Evolutionary conservation across 2,888 invertebrate genomes (phyloP).

Genomic region (Falcaria lacertinaria): DNA sequence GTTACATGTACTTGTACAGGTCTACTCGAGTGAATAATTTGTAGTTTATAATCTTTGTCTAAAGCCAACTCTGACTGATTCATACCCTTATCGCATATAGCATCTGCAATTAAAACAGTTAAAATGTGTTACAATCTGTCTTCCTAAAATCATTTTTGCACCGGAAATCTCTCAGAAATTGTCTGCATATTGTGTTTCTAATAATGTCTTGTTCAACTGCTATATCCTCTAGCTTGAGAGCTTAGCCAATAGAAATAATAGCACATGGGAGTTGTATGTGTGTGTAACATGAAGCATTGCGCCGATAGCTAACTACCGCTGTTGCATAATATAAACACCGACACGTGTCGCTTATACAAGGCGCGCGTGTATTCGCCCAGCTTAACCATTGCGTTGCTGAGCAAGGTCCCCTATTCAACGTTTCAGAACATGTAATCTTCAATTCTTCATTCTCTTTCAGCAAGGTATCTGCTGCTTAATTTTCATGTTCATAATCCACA

Average conservation of each 20-base stretch:
- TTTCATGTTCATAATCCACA: no score
- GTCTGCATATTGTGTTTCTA: constrained; percentile 4
- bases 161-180: no score
- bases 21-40: no score
- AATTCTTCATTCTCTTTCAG: not conserved
- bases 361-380: constrained; percentile 29
- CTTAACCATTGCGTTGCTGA: not conserved
- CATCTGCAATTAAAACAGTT: no score
- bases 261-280: constrained; percentile 15
- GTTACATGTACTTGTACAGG: no score
- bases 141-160: no score
- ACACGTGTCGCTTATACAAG: constrained; percentile 55
- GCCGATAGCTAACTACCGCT: constrained; percentile 25
- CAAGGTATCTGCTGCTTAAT: no score
- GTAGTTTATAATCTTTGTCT: no score
- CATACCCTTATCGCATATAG: no score
- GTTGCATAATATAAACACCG: constrained; percentile 59
- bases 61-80: no score
- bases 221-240: constrained; percentile 18
- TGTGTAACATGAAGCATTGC: constrained; percentile 15
- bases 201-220: constrained; percentile 17
- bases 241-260: constrained; percentile 23
- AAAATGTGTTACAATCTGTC: no score
- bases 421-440: not conserved
- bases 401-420: not conserved